Evolutionary conservation across 2,797 vertebrate genomes (phyloP).

Genomic region (Thaleichthys pacificus): DNA sequence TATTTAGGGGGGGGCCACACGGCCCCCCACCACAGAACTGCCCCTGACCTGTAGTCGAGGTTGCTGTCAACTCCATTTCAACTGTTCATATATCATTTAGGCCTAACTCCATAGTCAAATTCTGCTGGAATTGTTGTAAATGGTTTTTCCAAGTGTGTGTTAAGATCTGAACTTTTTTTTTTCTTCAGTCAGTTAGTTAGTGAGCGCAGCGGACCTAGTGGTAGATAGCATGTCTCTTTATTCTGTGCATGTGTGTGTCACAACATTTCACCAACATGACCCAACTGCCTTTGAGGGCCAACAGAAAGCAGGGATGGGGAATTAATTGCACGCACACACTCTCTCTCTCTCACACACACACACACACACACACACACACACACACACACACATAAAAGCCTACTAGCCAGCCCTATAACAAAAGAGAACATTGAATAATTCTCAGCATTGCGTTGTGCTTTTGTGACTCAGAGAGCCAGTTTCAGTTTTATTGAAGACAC

Average conservation of each 20-base stretch:
- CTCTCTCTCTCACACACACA: neutral
- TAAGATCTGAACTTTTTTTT: too few species aligned
- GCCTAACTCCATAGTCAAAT: too few species aligned
- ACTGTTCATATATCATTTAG: too few species aligned
- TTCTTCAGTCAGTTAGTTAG: neutral
- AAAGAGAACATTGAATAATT: neutral
- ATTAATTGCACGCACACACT: neutral
- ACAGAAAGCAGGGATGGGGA: constrained; percentile 12
- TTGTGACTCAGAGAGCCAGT: constrained; percentile 3
- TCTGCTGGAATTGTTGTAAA: too few species aligned
- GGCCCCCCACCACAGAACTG: too few species aligned
- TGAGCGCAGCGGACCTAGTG: neutral
- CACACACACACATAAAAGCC: neutral
- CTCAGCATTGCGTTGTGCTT: neutral
- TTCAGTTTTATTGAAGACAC: neutral
- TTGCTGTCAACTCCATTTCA: too few species aligned
- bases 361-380: neutral
- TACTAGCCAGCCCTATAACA: neutral
- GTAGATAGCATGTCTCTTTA: neutral
- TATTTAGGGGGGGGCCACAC: neutral
- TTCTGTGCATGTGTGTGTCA: constrained; percentile 7
- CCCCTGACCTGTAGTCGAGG: too few species aligned
- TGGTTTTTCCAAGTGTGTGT: too few species aligned
- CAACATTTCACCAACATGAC: constrained; percentile 29
- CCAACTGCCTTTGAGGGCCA: constrained; percentile 36